These are phyloP conservation scores for Crossocerus cetratus DNA, from an alignment of 2,888 invertebrate genomes.

Conservation along the genomic window DNA sequence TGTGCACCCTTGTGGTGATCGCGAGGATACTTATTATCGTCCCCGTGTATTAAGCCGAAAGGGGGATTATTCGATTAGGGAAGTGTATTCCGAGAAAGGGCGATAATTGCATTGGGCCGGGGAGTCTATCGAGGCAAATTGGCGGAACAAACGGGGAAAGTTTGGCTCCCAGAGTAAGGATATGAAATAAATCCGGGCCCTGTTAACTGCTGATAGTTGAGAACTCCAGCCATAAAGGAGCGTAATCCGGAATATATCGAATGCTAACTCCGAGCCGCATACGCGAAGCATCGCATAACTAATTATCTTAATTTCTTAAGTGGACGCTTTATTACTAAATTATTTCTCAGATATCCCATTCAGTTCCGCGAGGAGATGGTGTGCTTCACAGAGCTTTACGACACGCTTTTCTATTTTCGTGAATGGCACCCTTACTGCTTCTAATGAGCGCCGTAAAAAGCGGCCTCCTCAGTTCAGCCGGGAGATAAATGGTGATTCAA, in stretches of 20 bases:
- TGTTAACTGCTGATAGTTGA: background rate
- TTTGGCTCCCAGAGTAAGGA: constrained; percentile 35
- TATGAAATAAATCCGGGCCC: constrained; percentile 22
- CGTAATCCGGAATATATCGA: too few relatives aligned
- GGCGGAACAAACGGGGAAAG: constrained; percentile 55
- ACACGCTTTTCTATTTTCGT: too few relatives aligned
- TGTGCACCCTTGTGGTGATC: constrained; percentile 15
- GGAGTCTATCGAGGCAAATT: constrained; percentile 56
- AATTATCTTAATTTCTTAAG: too few relatives aligned
- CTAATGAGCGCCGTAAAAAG: too few relatives aligned
- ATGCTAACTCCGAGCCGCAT: too few relatives aligned
- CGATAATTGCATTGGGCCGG: constrained; percentile 47
- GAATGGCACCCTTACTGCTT: too few relatives aligned
- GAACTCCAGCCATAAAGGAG: background rate
- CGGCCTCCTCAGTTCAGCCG: too few relatives aligned
- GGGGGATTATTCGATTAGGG: constrained; percentile 55
- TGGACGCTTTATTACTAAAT: too few relatives aligned
- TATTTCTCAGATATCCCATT: too few relatives aligned
- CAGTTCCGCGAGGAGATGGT: too few relatives aligned
- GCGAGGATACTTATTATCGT: constrained; percentile 48
- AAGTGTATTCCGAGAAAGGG: constrained; percentile 33
- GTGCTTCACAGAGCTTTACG: too few relatives aligned
- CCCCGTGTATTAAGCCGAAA: constrained; percentile 44
- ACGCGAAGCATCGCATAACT: too few relatives aligned
- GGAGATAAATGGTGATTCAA: background rate